Percentiles rank a stretch among this genome's conserved stretches.
Evolutionary conservation across 2,888 invertebrate genomes (phyloP).

Genomic region (Callyntrura sp.): DNA sequence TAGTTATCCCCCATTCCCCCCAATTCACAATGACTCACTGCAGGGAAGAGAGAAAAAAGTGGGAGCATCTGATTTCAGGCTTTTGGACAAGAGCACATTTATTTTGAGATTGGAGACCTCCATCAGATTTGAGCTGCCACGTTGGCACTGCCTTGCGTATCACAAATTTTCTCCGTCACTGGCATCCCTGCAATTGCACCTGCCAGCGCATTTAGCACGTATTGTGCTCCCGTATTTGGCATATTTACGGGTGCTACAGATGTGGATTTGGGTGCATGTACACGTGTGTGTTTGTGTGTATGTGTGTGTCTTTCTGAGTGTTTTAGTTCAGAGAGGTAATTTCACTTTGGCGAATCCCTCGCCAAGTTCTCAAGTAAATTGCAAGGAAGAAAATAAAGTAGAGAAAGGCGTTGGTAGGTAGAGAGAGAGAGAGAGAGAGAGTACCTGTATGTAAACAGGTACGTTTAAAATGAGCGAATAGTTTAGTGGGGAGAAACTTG

Average conservation of each 20-base stretch:
- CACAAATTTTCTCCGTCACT: neutral
- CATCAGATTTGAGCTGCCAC: conserved; percentile 59
- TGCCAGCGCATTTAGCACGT: neutral
- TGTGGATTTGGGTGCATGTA: no score
- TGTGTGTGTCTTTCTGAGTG: no score
- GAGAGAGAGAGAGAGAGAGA: neutral
- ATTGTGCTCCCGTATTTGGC: neutral
- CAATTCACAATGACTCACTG: conserved; percentile 23
- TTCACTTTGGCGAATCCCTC: no score
- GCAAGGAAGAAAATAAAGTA: neutral
- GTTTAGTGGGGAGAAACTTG: neutral
- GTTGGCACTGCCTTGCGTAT: no score
- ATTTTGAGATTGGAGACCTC: conserved; percentile 62
- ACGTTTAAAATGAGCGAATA: neutral
- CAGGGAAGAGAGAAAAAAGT: conserved; percentile 50
- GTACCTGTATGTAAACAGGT: neutral
- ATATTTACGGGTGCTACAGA: no score
- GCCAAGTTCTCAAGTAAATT: neutral
- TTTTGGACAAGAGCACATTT: conserved; percentile 76
- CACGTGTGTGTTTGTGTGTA: no score
- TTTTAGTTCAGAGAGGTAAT: no score
- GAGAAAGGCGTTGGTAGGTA: conserved; percentile 6
- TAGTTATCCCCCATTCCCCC: neutral
- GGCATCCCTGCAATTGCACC: neutral
- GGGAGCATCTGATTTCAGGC: conserved; percentile 55